Evolutionary conservation across 2,797 vertebrate species (phyloP).

Genomic region (Rhabdomys pumilio): DNA sequence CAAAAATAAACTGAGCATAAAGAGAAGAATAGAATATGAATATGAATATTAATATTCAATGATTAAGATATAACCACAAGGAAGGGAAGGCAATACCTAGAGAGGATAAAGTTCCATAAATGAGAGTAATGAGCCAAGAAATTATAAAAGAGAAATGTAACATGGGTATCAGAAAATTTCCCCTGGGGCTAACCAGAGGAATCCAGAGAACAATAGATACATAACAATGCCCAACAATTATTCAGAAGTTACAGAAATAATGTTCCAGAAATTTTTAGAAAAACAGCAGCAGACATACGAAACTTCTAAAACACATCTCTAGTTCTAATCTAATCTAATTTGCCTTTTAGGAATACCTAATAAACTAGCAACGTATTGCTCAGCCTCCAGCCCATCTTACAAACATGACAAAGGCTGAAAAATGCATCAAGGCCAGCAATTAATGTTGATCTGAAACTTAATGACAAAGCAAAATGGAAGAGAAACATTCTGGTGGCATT

Average conservation of each 20-base stretch:
- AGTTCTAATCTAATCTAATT: neutral
- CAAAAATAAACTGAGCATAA: constrained; percentile 66
- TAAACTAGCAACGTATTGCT: neutral
- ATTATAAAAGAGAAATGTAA: constrained; percentile 65
- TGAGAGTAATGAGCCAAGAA: constrained; percentile 66
- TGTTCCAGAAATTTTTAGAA: constrained; percentile 4
- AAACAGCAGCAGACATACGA: neutral
- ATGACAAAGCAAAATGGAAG: neutral
- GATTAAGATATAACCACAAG: constrained; percentile 23
- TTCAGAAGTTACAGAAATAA: constrained; percentile 45
- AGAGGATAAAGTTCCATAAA: constrained; percentile 29
- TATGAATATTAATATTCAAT: constrained; percentile 47
- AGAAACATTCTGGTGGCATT: constrained; percentile 1
- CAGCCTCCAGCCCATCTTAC: neutral
- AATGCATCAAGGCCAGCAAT: neutral
- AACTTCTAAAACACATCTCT: neutral
- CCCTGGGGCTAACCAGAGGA: neutral
- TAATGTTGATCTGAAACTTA: neutral
- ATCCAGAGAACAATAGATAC: constrained; percentile 39
- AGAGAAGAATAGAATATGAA: constrained; percentile 23
- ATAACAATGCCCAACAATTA: constrained; percentile 10
- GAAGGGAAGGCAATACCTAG: constrained; percentile 34
- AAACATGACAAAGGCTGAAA: neutral
- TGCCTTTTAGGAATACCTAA: neutral
- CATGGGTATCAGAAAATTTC: constrained; percentile 59